Base-by-base conservation (phyloP, 2,797 vertebrate genomes). In the Austrolebias charrua region DNA sequence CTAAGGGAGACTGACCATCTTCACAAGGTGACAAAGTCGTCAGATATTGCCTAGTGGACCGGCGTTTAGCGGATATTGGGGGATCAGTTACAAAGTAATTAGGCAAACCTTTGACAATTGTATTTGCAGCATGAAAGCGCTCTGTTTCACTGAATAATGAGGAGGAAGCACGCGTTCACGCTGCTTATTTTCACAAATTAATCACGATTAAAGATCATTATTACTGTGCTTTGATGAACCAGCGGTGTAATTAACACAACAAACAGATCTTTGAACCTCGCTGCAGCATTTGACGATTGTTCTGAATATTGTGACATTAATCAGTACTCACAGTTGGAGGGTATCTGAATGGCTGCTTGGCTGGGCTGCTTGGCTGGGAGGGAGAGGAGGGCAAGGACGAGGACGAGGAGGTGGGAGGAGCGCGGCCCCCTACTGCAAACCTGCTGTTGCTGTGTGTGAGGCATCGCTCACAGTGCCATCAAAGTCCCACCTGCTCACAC, bases 381-480 rank as follows among this genome's bases (percentile, higher is more conserved):
- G 62, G 56, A 77, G 43, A 92, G 79, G 60, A 93, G 79, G 69
- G 84, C 54, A 60, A 90, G 80, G 64, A 80, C 74, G 60, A 90
- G 42, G 66, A 43, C 85, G 71, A 67, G 85, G 80, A 85, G 83
- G 81, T 66, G 71, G 68, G 79, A 67, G 79, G 80, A 76, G 76
- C 80, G 78, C 67, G 71, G 90, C 90, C 92, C 89, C 92, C 92
- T 91, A 86, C 85, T 92, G 92, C 84, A 86, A 80, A 78, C 89
- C 90, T 88, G 88, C 89, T 93, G 91, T 91, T 66, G 89, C 88
- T 91, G 89, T 46, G 67, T 88, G 81, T 86, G 85, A 90, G 84
- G 81, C 92, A 94, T 93, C 84, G 89, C 90, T 92, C 89, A 91
- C 81, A 90, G 85, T 92, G 90, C 92, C 91, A 92, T 92, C 84